Percentiles rank a stretch among this genome's conserved stretches.
Conservation (phyloP, 1,140 invertebrate genomes). For the Neomicropteryx cornuta region DNA sequence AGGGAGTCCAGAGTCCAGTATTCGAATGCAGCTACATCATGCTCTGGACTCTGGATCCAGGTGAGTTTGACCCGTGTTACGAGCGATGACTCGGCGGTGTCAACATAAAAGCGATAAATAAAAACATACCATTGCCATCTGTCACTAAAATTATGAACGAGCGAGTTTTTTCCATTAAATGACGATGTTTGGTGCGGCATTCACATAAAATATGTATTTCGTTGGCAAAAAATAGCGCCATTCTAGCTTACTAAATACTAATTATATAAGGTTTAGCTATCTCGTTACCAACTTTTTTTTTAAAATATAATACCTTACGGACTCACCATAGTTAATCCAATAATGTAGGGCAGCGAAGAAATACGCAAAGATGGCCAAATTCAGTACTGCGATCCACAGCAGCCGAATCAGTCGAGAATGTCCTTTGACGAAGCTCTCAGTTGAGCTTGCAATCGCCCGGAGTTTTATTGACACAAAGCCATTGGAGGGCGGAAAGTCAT, state of each 20-base stretch:
- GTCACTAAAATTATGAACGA: background rate
- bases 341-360: conserved; percentile 11
- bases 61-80: too few relatives aligned
- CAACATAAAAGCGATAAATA: too few relatives aligned
- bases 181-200: background rate
- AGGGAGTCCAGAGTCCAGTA: too few relatives aligned
- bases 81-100: too few relatives aligned
- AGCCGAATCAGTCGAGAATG: too few relatives aligned
- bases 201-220: background rate
- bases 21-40: too few relatives aligned
- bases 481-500: too few relatives aligned
- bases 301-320: conserved; percentile 3
- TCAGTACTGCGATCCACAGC: conserved; percentile 9
- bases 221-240: background rate
- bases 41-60: too few relatives aligned
- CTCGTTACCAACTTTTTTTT: background rate
- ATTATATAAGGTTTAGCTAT: background rate
- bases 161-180: background rate
- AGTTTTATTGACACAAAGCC: too few relatives aligned
- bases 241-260: background rate
- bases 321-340: conserved; percentile 12
- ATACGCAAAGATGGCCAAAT: conserved; percentile 11
- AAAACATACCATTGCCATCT: too few relatives aligned
- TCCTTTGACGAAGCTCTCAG: too few relatives aligned
- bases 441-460: too few relatives aligned